Conservation (phyloP, 2,797 vertebrate species). For the Rhinichthys osculus region DNA sequence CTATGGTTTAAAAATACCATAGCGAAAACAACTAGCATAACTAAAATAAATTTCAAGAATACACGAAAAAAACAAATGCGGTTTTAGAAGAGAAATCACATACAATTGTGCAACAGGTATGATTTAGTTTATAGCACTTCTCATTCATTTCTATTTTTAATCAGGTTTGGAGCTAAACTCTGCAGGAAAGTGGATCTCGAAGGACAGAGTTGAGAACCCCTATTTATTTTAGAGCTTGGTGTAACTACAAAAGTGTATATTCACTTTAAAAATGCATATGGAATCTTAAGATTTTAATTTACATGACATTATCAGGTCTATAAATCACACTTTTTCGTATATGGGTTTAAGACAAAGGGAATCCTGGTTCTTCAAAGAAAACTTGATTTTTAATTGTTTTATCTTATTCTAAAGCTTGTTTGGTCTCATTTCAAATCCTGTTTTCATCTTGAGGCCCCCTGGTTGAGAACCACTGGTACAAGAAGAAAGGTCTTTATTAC, state of each 20-base stretch:
- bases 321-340: not conserved
- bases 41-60: too few species aligned
- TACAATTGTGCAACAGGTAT: too few species aligned
- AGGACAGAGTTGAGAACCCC: not conserved
- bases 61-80: too few species aligned
- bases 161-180: too few species aligned
- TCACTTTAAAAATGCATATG: too few species aligned
- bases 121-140: too few species aligned
- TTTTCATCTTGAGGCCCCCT: not conserved
- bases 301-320: not conserved
- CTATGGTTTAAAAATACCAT: too few species aligned
- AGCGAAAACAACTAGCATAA: too few species aligned
- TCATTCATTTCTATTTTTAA: too few species aligned
- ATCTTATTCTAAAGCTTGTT: not conserved
- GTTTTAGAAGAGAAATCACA: too few species aligned
- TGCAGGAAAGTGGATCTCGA: too few species aligned
- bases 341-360: not conserved
- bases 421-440: not conserved
- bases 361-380: not conserved
- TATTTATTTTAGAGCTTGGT: not conserved
- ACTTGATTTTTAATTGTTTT: not conserved
- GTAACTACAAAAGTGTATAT: not conserved
- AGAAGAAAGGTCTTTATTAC: slow-evolving; percentile 69
- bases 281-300: not conserved
- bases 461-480: not conserved